Conservation (phyloP, 2,797 vertebrate genomes). For the Acanthurus tractus region DNA sequence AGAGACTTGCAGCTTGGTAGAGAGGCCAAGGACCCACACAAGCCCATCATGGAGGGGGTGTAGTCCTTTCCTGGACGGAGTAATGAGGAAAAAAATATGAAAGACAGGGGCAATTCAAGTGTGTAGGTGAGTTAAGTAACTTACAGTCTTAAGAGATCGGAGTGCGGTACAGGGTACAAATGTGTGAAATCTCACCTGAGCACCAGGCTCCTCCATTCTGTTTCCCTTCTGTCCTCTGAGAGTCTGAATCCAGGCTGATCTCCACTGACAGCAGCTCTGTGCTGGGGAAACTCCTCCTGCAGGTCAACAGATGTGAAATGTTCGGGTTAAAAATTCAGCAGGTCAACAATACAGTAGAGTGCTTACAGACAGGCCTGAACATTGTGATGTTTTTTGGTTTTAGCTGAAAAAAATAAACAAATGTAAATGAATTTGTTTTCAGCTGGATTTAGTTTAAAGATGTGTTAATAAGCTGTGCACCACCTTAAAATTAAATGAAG, state of each 20-base stretch:
- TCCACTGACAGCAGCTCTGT: constrained; percentile 94
- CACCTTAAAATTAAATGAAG: too few relatives aligned
- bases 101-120: not conserved
- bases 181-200: constrained; percentile 83
- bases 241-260: constrained; percentile 93
- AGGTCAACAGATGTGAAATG: constrained; percentile 22
- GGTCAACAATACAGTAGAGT: not conserved
- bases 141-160: not conserved
- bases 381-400: not conserved
- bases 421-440: too few relatives aligned
- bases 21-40: constrained; percentile 95
- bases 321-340: not conserved
- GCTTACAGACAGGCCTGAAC: too few relatives aligned
- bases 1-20: constrained; percentile 97
- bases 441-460: too few relatives aligned
- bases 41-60: constrained; percentile 95
- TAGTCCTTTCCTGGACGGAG: constrained; percentile 91
- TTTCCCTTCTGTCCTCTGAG: constrained; percentile 89
- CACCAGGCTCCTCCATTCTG: constrained; percentile 93
- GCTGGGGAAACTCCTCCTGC: constrained; percentile 94
- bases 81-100: constrained; percentile 24
- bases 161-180: not conserved
- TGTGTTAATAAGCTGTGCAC: too few relatives aligned
- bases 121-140: not conserved
- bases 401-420: not conserved